Percentiles rank a stretch among this genome's conserved stretches.
Conservation (phyloP, 2,113 vertebrate genomes). For the Aegithalos caudatus region DNA sequence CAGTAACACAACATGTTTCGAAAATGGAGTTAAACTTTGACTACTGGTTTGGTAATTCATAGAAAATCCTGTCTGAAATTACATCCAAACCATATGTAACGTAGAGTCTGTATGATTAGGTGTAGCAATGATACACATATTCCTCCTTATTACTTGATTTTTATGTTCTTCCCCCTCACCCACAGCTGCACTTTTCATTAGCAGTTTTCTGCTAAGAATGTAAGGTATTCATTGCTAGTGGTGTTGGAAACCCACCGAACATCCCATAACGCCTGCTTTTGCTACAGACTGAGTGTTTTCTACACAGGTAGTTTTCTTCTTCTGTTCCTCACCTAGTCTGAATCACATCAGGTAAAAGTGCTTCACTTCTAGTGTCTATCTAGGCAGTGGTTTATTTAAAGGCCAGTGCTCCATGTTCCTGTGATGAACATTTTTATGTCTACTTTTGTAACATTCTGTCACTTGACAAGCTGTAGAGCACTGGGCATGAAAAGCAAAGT, state of each 20-base stretch:
- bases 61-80: conserved; percentile 7
- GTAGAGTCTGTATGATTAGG: not conserved
- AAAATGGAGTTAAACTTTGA: conserved; percentile 48
- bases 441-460: not conserved
- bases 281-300: not conserved
- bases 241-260: not conserved
- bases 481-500: not conserved
- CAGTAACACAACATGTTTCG: conserved; percentile 43
- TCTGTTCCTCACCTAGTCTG: not conserved
- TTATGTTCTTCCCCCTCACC: not conserved
- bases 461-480: not conserved
- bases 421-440: not conserved
- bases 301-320: not conserved
- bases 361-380: not conserved
- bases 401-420: not conserved
- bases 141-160: not conserved
- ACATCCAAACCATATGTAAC: not conserved
- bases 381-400: not conserved
- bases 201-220: not conserved
- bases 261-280: not conserved
- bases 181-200: not conserved
- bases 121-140: not conserved
- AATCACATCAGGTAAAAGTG: not conserved
- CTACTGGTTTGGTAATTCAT: conserved; percentile 29
- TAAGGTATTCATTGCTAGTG: not conserved